Percentiles rank a stretch among this genome's conserved stretches.
Evolutionary conservation across 2,888 invertebrate genomes (phyloP).

Genomic region (Drosophila prolongata): DNA sequence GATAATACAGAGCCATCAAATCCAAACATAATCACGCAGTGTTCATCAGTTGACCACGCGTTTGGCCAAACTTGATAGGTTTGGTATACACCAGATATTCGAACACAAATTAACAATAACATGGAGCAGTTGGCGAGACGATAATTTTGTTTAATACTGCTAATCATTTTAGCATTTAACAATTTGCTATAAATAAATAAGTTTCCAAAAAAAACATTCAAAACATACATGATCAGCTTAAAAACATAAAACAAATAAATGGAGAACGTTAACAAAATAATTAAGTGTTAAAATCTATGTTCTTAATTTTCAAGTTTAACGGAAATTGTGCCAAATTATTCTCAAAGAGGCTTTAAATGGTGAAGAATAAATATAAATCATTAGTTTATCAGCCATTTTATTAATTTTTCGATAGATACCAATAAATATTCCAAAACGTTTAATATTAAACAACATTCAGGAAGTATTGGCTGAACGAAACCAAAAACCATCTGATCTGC

Average conservation of each 20-base stretch:
- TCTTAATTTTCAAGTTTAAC: too few species aligned
- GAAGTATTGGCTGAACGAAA: too few species aligned
- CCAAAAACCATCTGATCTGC: neutral
- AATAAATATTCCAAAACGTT: too few species aligned
- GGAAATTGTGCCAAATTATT: too few species aligned
- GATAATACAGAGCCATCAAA: neutral
- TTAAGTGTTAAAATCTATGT: too few species aligned
- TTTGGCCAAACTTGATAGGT: neutral
- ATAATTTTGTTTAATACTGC: slow-evolving; percentile 7
- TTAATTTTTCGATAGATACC: too few species aligned
- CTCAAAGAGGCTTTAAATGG: too few species aligned
- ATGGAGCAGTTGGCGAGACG: neutral
- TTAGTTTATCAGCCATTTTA: too few species aligned
- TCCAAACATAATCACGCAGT: slow-evolving; percentile 15
- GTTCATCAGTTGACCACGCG: slow-evolving; percentile 12
- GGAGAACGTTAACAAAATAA: too few species aligned
- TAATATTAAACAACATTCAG: too few species aligned
- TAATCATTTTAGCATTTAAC: neutral
- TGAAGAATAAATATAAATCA: too few species aligned
- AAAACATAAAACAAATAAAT: too few species aligned
- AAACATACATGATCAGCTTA: neutral
- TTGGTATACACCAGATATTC: neutral
- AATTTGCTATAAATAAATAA: slow-evolving; percentile 3
- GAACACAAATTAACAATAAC: neutral
- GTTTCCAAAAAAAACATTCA: neutral